A percentile compares a stretch with the other conserved stretches of the same genome.
phyloP scores from a whole-genome alignment of 2,113 vertebrate genomes.

The Corapipo altera region DNA sequence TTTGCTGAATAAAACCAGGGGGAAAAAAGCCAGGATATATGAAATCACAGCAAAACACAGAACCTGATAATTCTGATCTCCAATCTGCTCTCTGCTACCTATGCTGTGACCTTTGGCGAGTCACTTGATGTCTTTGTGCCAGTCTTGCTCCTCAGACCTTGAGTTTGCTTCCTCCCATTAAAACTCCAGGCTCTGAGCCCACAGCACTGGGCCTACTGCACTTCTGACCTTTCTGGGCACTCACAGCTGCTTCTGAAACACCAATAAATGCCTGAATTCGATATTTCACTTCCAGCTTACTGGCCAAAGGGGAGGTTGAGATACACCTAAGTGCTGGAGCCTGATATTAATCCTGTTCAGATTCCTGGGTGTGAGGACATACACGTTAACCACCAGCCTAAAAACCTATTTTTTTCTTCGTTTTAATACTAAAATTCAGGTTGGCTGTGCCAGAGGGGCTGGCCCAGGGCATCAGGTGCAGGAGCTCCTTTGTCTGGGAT shows the following conservation, averaged over 20 bases:
- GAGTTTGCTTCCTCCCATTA: not conserved
- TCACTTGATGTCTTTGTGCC: not conserved
- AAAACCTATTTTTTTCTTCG: not conserved
- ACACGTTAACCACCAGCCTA: not conserved
- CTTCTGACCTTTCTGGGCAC: slow-evolving; percentile 1
- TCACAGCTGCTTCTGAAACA: not conserved
- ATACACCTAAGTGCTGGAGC: fast-evolving
- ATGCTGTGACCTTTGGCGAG: not conserved
- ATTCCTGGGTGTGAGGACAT: not conserved
- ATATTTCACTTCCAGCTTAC: not conserved
- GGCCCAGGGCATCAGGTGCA: not conserved
- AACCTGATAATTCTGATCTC: not conserved
- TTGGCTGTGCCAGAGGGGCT: not conserved
- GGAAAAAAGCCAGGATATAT: not conserved
- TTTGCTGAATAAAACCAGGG: not conserved
- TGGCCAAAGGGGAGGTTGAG: not conserved
- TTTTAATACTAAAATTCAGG: not conserved
- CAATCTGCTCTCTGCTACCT: not conserved
- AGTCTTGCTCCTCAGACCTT: not conserved
- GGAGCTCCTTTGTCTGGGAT: slow-evolving; percentile 7
- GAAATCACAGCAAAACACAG: not conserved
- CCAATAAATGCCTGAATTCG: not conserved
- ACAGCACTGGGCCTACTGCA: not conserved
- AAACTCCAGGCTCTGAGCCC: not conserved
- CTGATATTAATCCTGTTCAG: not conserved